These are phyloP conservation scores for Rallus limicola DNA, from an alignment of 2,113 vertebrate genomes.

Conservation along the genomic window DNA sequence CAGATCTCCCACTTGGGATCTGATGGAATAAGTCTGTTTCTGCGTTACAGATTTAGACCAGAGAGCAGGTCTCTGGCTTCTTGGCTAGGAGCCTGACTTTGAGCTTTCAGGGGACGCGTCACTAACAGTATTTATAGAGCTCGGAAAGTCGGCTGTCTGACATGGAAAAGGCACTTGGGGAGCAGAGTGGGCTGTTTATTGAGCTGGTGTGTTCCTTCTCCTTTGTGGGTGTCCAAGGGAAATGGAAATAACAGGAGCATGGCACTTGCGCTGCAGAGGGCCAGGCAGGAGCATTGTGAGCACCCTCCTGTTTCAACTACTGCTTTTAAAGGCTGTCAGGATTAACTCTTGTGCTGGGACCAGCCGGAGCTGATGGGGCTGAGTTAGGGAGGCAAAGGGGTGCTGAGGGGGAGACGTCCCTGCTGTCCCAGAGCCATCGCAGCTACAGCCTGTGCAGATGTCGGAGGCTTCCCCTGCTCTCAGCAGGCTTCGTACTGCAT, in stretches of 20 bases:
- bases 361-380: fast-evolving
- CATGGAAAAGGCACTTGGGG: conserved; percentile 2
- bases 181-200: neutral
- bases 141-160: neutral
- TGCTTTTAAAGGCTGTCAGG: neutral
- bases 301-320: neutral
- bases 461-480: neutral
- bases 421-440: fast-evolving
- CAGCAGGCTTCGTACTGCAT: neutral
- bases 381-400: fast-evolving
- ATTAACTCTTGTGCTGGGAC: fast-evolving
- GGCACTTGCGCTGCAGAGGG: neutral
- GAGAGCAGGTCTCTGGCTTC: neutral
- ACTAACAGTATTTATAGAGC: conserved; percentile 27
- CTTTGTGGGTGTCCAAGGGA: neutral
- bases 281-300: neutral
- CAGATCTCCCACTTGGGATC: conserved; percentile 21
- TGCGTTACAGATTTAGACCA: neutral
- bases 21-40: conserved; percentile 18
- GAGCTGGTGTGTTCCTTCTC: conserved; percentile 1
- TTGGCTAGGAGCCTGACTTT: conserved; percentile 39
- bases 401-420: fast-evolving
- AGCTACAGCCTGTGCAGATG: neutral
- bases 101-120: neutral
- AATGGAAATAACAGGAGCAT: neutral